These are phyloP conservation scores for Pedicia rivosa DNA, from an alignment of 2,888 invertebrate species.

Conservation along the genomic window DNA sequence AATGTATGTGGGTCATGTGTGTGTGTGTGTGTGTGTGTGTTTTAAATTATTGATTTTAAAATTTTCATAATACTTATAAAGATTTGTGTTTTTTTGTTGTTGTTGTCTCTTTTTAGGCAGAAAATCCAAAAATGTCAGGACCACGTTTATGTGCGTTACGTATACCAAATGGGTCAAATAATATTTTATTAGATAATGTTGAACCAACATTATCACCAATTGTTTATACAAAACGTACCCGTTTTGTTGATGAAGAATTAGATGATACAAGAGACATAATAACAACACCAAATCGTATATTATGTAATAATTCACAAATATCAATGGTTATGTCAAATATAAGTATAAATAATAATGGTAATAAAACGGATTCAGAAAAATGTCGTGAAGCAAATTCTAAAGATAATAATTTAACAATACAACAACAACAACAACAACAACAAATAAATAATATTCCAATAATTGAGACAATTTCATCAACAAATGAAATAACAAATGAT, in stretches of 20 bases:
- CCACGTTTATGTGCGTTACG: slow-evolving; percentile 62
- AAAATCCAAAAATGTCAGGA: slow-evolving; percentile 34
- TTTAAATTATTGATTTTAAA: no score
- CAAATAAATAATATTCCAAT: not conserved
- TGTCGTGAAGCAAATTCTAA: slow-evolving; percentile 3
- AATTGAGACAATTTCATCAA: not conserved
- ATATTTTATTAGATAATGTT: slow-evolving; percentile 63
- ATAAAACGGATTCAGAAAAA: slow-evolving; percentile 10
- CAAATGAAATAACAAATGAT: not conserved
- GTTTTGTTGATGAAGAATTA: slow-evolving; percentile 28
- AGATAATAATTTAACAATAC: no score
- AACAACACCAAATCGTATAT: slow-evolving; percentile 19
- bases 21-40: no score
- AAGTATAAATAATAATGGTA: slow-evolving; percentile 1
- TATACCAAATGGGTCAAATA: slow-evolving; percentile 61
- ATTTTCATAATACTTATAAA: no score
- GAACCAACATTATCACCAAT: slow-evolving; percentile 54
- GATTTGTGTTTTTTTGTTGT: no score
- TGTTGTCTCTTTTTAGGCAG: slow-evolving; percentile 25
- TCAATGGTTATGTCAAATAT: slow-evolving; percentile 3
- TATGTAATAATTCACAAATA: slow-evolving; percentile 3
- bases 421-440: slow-evolving; percentile 1
- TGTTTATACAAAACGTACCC: slow-evolving; percentile 46
- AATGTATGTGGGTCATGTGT: no score
- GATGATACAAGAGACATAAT: slow-evolving; percentile 30